These are phyloP conservation scores for Clytia hemisphaerica DNA, from an alignment of 30 jellyfish, hydroid and myxozoan species.

Conservation along the genomic window DNA sequence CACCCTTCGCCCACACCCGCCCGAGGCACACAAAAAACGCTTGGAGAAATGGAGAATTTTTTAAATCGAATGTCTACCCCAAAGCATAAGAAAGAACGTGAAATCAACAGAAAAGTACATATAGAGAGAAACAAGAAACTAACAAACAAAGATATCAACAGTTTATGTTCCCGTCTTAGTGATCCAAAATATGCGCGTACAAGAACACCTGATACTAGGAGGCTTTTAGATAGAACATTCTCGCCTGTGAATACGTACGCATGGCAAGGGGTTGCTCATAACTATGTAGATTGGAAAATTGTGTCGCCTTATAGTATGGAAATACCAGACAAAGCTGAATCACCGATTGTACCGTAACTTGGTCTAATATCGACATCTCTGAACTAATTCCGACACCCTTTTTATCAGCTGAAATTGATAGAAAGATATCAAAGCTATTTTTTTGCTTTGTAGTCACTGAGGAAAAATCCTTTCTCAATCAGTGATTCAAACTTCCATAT, in stretches of 20 bases:
- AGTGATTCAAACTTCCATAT: no score
- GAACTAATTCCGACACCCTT: no score
- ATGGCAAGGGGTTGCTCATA: constrained; percentile 39
- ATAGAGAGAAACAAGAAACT: constrained; percentile 6
- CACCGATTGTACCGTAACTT: no score
- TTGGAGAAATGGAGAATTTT: constrained; percentile 32
- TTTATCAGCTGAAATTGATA: no score
- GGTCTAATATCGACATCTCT: no score
- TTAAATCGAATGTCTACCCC: constrained; percentile 44
- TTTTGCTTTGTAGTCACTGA: no score
- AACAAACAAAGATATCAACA: constrained; percentile 26
- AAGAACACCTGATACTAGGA: constrained; percentile 51
- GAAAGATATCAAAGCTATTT: no score
- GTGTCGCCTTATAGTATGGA: no score
- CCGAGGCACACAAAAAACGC: constrained; percentile 11
- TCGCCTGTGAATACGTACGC: constrained; percentile 63
- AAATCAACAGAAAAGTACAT: constrained; percentile 41
- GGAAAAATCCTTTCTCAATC: no score
- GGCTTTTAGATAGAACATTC: constrained; percentile 30
- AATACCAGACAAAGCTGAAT: no score
- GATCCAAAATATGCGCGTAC: constrained; percentile 40
- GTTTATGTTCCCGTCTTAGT: constrained; percentile 33
- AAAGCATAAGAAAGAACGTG: constrained; percentile 12
- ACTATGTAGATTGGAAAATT: neutral
- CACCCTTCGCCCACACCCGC: no score